Conservation (phyloP, 2,113 vertebrate species). For the Gorilla gorilla region DNA sequence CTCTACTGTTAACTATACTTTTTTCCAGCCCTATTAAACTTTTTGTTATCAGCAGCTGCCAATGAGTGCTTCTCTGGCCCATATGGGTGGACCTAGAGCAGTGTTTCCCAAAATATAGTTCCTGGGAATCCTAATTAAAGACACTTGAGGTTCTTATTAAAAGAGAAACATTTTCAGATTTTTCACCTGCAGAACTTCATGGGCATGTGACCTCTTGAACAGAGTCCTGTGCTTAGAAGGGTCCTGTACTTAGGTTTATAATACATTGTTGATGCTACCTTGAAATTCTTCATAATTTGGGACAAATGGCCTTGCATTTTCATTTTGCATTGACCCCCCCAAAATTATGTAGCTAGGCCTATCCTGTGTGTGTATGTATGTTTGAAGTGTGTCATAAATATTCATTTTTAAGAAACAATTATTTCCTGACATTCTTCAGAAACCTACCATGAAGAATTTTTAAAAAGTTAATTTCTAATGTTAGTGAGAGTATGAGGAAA, state of each 20-base stretch:
- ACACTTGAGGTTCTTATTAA: background rate
- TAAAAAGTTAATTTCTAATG: conserved; percentile 16
- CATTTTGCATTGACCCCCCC: background rate
- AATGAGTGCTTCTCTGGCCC: background rate
- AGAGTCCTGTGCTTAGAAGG: background rate
- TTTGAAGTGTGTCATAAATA: background rate
- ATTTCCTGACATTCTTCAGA: background rate
- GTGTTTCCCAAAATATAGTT: background rate
- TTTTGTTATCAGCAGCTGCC: background rate
- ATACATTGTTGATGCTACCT: background rate
- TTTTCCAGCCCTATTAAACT: background rate
- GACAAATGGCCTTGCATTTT: background rate
- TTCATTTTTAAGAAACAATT: background rate
- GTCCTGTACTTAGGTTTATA: background rate
- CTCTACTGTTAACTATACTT: background rate
- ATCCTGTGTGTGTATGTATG: background rate
- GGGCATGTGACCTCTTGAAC: background rate
- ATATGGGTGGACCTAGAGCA: background rate
- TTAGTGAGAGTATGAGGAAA: conserved; percentile 16
- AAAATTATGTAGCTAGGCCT: background rate
- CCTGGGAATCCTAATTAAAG: background rate
- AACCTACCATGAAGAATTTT: background rate
- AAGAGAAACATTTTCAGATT: background rate
- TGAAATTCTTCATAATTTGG: background rate
- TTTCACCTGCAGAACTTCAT: background rate